Base-by-base conservation (phyloP, 2,113 vertebrate species). In the Chaetodon auriga region DNA sequence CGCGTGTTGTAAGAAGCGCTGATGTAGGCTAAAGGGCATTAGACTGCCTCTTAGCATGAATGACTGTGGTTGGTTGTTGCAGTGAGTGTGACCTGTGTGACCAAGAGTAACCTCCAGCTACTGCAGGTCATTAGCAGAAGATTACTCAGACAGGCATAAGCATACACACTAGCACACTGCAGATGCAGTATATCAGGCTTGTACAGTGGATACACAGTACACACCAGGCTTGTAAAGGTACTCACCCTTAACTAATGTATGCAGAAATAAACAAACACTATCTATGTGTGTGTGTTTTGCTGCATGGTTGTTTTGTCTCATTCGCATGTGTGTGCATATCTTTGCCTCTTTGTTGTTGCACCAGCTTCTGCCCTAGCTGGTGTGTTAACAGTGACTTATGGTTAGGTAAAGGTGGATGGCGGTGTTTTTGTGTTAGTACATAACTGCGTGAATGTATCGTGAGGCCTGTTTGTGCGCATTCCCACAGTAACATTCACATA, bases 101-200 rank as follows among this genome's bases (percentile, higher is more conserved):
- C 88, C 88, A 45, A 38, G 38, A 87, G 82, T 91, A 91, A 92
- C 89, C 86, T 72, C 80, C 12, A 84, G 86, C 63, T 79, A 86
- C 83, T 90, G 79, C 21, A 13, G 84, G 87, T 91, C 83, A 87
- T 89, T 86, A 89, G 82, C 73, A 83, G 82, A 53, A 73, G 87
- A 91, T 91, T 89, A 92, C 77, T 6, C 65, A 45, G 62, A 30
- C 49, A 49, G 15, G 46, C 51, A 11, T n/a, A 38, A 41, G 61
- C 61, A 21, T 19, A 57, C 51, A 18, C 51, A 23, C 48, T 35
- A 2, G 8, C 62, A 51, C 41, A 46, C 43, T 4, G n/a, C 15
- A 21, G 45, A 69, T 19, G 51, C n/a, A 60, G 43, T 36, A 25
- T 55, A 30, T 71, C 51, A 69, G 16, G 53, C 72, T 53, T 61